Percentiles rank a stretch among this genome's conserved stretches.
Evolutionary conservation across 2,888 invertebrate species (phyloP).

Genomic region (Apotomis capreana): DNA sequence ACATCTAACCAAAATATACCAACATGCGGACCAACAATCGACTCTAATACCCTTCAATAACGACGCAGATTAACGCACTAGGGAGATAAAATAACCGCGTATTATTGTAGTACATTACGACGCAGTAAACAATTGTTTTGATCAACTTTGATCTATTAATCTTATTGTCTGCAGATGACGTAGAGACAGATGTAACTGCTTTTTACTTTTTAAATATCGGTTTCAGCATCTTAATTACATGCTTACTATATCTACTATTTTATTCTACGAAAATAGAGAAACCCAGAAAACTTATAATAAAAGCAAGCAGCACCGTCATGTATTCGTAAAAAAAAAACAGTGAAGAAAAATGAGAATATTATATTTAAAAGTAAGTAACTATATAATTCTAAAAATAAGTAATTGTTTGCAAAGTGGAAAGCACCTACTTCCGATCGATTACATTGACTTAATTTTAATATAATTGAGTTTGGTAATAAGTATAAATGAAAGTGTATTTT

Average conservation of each 20-base stretch:
- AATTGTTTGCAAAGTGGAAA: too few relatives aligned
- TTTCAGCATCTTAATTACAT: too few relatives aligned
- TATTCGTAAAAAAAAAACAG: too few relatives aligned
- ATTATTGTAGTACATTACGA: background rate
- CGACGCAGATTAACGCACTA: background rate
- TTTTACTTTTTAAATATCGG: too few relatives aligned
- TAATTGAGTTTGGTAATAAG: background rate
- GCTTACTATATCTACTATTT: too few relatives aligned
- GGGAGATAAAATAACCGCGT: background rate
- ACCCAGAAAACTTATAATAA: too few relatives aligned
- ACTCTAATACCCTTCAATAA: background rate
- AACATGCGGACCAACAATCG: constrained; percentile 34
- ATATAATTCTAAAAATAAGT: too few relatives aligned
- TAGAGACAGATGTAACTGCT: background rate
- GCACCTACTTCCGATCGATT: background rate
- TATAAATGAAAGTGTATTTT: background rate
- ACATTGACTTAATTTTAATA: background rate
- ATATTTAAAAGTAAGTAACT: too few relatives aligned
- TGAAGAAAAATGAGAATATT: too few relatives aligned
- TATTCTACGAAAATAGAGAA: too few relatives aligned
- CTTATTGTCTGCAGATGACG: background rate
- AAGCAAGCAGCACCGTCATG: too few relatives aligned
- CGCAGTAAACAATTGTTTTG: constrained; percentile 18
- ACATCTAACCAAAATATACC: constrained; percentile 51
- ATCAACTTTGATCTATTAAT: constrained; percentile 28